Evolutionary conservation across 2,888 invertebrate species (phyloP).

Genomic region (Drosophila anomelani): DNA sequence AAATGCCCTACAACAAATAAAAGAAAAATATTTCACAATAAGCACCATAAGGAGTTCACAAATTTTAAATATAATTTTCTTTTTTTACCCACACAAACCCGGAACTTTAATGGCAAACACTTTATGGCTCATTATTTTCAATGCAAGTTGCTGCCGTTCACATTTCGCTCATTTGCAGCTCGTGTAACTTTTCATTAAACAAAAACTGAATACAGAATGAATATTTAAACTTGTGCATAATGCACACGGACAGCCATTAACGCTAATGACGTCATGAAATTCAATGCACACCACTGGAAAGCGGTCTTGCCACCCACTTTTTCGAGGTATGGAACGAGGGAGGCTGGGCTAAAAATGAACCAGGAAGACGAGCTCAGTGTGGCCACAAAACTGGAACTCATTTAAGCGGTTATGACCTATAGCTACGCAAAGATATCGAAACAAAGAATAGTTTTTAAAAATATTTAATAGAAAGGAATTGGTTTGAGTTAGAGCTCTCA

Average conservation of each 20-base stretch:
- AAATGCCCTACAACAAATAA: too few relatives aligned
- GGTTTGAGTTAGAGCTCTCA: too few relatives aligned
- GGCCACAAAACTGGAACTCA: conserved; percentile 34
- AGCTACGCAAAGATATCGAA: conserved; percentile 48
- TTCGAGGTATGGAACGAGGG: neutral
- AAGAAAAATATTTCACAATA: neutral
- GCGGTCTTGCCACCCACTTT: neutral
- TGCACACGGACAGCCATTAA: conserved; percentile 72
- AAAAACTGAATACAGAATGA: conserved; percentile 37
- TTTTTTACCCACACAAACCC: neutral
- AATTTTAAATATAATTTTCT: neutral
- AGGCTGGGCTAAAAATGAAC: neutral
- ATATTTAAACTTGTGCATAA: conserved; percentile 73
- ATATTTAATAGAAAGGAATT: neutral
- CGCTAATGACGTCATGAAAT: conserved; percentile 80
- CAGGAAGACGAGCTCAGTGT: conserved; percentile 7
- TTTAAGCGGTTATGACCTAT: neutral
- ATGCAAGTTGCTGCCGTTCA: conserved; percentile 58
- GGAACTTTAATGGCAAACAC: conserved; percentile 60
- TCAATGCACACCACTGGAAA: conserved; percentile 61
- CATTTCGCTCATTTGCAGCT: conserved; percentile 62
- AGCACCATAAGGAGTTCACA: neutral
- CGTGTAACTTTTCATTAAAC: conserved; percentile 76
- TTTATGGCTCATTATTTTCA: conserved; percentile 77
- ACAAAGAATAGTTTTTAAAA: conserved; percentile 49